A percentile compares a stretch with the other conserved stretches of the same genome.
Evolutionary conservation across 1,140 invertebrate species (phyloP).

Genomic region (Heliothis virescens): DNA sequence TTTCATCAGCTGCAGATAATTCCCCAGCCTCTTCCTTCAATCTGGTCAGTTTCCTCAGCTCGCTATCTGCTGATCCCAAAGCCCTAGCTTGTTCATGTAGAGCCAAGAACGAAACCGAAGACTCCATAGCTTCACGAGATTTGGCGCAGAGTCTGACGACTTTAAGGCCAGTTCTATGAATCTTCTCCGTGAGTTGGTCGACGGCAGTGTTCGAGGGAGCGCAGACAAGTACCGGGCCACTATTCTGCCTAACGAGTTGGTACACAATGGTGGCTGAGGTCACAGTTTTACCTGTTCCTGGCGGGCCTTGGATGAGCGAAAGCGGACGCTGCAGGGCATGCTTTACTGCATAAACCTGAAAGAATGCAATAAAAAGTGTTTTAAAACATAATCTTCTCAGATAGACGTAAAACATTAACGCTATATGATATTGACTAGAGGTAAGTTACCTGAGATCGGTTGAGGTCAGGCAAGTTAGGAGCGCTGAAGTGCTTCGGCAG

Average conservation of each 20-base stretch:
- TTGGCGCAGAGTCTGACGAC: conserved; percentile 99
- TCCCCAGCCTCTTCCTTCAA: conserved; percentile 99
- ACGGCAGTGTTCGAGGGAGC: conserved; percentile 99
- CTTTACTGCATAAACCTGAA: conserved; percentile 98
- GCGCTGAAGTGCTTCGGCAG: conserved; percentile 98
- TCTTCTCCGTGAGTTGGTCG: conserved; percentile 99
- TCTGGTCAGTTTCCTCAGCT: conserved; percentile 98
- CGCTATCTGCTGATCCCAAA: conserved; percentile 94
- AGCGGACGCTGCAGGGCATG: conserved; percentile 98
- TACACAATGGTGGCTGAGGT: conserved; percentile 99
- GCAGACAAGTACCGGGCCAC: conserved; percentile 98
- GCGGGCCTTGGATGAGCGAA: conserved; percentile 97
- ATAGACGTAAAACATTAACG: no score
- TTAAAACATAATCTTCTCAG: no score
- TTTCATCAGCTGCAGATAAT: conserved; percentile 97
- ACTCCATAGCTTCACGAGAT: conserved; percentile 99
- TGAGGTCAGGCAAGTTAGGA: conserved; percentile 98
- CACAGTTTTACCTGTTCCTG: conserved; percentile 99
- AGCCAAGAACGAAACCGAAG: conserved; percentile 98
- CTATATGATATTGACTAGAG: no score
- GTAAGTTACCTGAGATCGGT: conserved; percentile 92
- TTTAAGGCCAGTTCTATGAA: conserved; percentile 98
- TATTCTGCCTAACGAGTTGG: conserved; percentile 97
- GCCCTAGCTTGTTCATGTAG: conserved; percentile 99
- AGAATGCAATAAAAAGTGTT: conserved; percentile 43